These are phyloP conservation scores for Mythimna ferrago DNA, from an alignment of 2,888 invertebrate genomes.

Conservation along the genomic window DNA sequence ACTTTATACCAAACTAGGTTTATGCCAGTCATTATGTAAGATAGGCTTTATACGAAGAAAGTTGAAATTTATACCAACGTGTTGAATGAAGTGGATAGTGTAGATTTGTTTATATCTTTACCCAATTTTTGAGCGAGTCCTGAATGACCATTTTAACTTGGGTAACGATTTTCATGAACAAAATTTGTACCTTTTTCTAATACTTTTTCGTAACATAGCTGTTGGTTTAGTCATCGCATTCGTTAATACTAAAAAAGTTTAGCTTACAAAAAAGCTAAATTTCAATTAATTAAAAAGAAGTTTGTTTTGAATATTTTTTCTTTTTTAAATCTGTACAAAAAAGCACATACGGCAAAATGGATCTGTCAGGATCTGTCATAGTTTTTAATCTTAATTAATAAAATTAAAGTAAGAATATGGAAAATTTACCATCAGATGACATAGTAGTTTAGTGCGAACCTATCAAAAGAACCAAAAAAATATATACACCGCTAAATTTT, in stretches of 20 bases:
- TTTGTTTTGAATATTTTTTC: too few relatives aligned
- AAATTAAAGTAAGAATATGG: too few relatives aligned
- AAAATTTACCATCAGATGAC: too few relatives aligned
- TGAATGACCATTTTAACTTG: neutral
- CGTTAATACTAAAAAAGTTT: neutral
- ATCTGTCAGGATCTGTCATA: neutral
- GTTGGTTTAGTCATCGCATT: neutral
- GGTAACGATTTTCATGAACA: slow-evolving; percentile 1
- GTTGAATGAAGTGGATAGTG: slow-evolving; percentile 6
- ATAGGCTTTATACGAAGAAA: slow-evolving; percentile 36
- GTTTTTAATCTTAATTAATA: neutral
- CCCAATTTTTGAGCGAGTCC: neutral
- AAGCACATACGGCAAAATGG: neutral
- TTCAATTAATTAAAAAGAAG: too few relatives aligned
- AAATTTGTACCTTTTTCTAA: neutral
- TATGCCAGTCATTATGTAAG: slow-evolving; percentile 39
- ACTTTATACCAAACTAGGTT: slow-evolving; percentile 49
- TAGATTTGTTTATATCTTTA: slow-evolving; percentile 15
- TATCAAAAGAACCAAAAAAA: too few relatives aligned
- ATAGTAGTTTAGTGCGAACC: too few relatives aligned
- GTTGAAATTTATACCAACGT: slow-evolving; percentile 27
- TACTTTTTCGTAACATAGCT: neutral
- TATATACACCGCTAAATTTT: too few relatives aligned
- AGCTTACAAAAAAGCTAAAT: too few relatives aligned
- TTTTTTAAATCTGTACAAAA: too few relatives aligned